These are phyloP conservation scores for Mus spretus DNA, from an alignment of 2,797 vertebrate species.

Conservation along the genomic window DNA sequence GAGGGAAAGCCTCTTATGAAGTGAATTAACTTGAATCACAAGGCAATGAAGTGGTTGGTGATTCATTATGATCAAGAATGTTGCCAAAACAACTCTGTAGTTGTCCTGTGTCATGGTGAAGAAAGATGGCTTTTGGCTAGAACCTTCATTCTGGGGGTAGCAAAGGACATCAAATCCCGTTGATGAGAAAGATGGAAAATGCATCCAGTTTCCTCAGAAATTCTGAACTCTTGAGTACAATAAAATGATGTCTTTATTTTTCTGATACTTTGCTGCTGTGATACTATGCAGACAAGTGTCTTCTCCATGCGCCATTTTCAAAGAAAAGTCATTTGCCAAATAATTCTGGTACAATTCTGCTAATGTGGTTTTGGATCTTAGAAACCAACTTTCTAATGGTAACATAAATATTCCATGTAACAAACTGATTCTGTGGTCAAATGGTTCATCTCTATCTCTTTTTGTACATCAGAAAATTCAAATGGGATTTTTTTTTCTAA, in stretches of 20 bases:
- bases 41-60: slow-evolving; percentile 77
- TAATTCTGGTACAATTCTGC: slow-evolving; percentile 90
- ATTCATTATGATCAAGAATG: slow-evolving; percentile 82
- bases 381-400: slow-evolving; percentile 88
- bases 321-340: slow-evolving; percentile 95
- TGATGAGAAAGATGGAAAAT: slow-evolving; percentile 83
- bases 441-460: slow-evolving; percentile 98
- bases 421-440: slow-evolving; percentile 92
- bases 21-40: slow-evolving; percentile 85
- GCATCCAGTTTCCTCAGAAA: slow-evolving; percentile 88
- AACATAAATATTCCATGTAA: slow-evolving; percentile 90
- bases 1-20: slow-evolving; percentile 69
- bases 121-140: slow-evolving; percentile 86
- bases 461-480: slow-evolving; percentile 98
- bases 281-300: slow-evolving; percentile 97
- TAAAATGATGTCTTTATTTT: slow-evolving; percentile 91
- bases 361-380: slow-evolving; percentile 88
- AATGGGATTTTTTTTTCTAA: slow-evolving; percentile 97
- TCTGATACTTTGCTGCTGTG: slow-evolving; percentile 94
- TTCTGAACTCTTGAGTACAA: slow-evolving; percentile 88
- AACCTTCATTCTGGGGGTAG: slow-evolving; percentile 84
- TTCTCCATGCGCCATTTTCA: slow-evolving; percentile 92
- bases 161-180: slow-evolving; percentile 85
- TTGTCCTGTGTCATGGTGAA: slow-evolving; percentile 84
- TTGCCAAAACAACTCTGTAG: slow-evolving; percentile 89